Conservation (phyloP, 2,888 invertebrate species). For the Amitus sp. region DNA sequence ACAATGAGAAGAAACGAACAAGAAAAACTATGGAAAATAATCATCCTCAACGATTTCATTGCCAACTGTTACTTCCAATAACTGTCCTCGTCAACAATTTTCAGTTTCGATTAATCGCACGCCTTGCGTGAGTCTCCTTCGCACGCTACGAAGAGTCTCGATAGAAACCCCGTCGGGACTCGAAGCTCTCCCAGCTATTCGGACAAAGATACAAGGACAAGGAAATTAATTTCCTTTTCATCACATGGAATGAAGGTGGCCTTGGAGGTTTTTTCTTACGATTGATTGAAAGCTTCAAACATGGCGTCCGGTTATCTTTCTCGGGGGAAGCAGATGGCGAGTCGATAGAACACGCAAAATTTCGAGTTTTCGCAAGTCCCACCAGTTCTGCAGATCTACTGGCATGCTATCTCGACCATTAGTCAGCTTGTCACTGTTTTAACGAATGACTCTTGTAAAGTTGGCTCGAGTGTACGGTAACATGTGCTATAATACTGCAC, state of each 20-base stretch:
- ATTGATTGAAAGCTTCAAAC: too few species aligned
- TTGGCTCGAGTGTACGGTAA: constrained; percentile 36
- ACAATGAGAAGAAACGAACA: background rate
- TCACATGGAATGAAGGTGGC: too few species aligned
- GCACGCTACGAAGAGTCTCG: constrained; percentile 8
- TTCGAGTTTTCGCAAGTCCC: constrained; percentile 31
- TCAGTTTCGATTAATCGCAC: too few species aligned
- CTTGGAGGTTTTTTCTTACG: too few species aligned
- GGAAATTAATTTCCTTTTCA: background rate
- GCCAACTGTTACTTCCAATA: too few species aligned
- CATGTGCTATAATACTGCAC: constrained; percentile 36
- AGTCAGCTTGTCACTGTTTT: constrained; percentile 39
- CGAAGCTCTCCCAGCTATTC: constrained; percentile 6
- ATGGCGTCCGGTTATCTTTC: too few species aligned
- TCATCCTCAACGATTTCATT: constrained; percentile 17
- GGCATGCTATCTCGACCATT: constrained; percentile 39
- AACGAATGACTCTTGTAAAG: constrained; percentile 42
- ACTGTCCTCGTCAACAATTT: too few species aligned
- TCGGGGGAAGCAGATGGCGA: too few species aligned
- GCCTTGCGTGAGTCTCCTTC: too few species aligned
- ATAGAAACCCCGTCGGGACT: constrained; percentile 7
- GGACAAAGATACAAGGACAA: background rate
- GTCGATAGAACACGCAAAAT: constrained; percentile 18
- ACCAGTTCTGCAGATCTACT: constrained; percentile 27
- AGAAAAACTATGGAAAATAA: constrained; percentile 19